Conservation (phyloP, 2,797 vertebrate species). For the Bradypodion ventrale region DNA sequence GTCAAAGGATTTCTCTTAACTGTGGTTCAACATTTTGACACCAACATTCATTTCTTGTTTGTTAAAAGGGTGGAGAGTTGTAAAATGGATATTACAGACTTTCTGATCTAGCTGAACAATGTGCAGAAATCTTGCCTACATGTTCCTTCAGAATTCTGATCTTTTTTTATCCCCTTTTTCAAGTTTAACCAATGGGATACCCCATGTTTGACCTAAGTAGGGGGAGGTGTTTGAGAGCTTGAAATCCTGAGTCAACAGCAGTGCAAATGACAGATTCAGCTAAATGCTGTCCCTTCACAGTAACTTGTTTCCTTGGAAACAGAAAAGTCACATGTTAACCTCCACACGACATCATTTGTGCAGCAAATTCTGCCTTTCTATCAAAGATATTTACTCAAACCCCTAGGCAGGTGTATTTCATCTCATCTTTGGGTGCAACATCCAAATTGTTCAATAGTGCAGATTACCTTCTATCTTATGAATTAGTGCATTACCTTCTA, state of each 20-base stretch:
- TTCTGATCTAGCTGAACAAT: neutral
- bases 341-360: constrained; percentile 30
- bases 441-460: neutral
- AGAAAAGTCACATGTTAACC: constrained; percentile 55
- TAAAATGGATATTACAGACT: neutral
- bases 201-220: constrained; percentile 27
- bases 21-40: constrained; percentile 18
- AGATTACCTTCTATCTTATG: neutral
- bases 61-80: neutral
- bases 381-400: neutral
- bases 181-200: neutral
- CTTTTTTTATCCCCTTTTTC: constrained; percentile 25
- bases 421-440: neutral
- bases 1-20: constrained; percentile 37
- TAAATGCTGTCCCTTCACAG: constrained; percentile 46
- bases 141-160: constrained; percentile 44
- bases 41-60: neutral
- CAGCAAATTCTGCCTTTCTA: constrained; percentile 11
- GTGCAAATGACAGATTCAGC: constrained; percentile 36
- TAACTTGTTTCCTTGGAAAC: constrained; percentile 67
- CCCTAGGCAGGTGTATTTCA: constrained; percentile 15
- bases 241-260: constrained; percentile 46
- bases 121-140: constrained; percentile 53
- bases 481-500: neutral
- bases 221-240: constrained; percentile 2